These are phyloP conservation scores for Phenacoccus solenopsis DNA, from an alignment of 1,140 invertebrate genomes.

Conservation along the genomic window DNA sequence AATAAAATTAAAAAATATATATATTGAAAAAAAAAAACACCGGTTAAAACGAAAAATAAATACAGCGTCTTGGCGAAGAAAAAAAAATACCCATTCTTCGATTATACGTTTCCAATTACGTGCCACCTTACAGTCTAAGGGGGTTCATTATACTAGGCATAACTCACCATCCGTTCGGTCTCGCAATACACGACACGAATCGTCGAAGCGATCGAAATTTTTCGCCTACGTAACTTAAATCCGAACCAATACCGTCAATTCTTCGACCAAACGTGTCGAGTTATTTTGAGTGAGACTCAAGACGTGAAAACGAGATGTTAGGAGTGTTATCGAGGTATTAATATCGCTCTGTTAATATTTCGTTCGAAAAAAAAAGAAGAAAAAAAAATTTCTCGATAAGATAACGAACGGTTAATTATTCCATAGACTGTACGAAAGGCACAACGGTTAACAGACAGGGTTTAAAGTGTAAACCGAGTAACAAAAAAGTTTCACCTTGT, in stretches of 20 bases:
- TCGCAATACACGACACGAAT: neutral
- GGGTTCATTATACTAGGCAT: no score
- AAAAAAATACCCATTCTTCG: neutral
- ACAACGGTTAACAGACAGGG: neutral
- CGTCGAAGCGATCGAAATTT: neutral
- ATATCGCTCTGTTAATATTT: neutral
- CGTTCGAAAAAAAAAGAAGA: no score
- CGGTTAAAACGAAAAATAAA: no score
- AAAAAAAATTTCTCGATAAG: neutral
- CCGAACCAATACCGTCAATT: no score
- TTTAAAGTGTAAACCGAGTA: conserved; percentile 2
- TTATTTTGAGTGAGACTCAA: neutral
- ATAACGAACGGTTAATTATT: neutral
- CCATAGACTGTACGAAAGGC: neutral
- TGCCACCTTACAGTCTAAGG: no score
- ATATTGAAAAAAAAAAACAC: neutral
- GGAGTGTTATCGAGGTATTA: neutral
- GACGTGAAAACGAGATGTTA: neutral
- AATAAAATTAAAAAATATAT: neutral
- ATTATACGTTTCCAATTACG: no score
- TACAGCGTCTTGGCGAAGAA: neutral
- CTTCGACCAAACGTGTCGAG: no score
- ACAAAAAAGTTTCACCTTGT: neutral
- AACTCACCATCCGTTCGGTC: no score
- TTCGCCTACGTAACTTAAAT: no score